Percentiles rank a stretch among this genome's conserved stretches.
These are phyloP conservation scores for Myiagra hebetior DNA, from an alignment of 2,113 vertebrate species.

Conservation along the genomic window DNA sequence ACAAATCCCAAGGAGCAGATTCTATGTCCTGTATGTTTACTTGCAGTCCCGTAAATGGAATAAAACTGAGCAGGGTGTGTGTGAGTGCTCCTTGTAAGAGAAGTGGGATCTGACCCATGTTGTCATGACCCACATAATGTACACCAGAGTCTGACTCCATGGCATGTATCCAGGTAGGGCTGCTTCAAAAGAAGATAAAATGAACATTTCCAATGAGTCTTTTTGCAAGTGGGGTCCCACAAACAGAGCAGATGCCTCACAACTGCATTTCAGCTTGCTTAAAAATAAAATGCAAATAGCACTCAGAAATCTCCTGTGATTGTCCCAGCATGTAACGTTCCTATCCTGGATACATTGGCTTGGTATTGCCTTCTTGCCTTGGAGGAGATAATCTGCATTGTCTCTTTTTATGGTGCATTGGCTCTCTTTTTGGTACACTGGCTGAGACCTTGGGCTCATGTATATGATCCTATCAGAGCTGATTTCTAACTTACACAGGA, in stretches of 20 bases:
- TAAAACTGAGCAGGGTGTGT: not conserved
- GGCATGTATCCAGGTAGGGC: not conserved
- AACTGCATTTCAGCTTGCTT: not conserved
- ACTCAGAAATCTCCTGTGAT: not conserved
- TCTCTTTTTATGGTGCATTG: not conserved
- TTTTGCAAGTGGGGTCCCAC: not conserved
- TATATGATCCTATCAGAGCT: not conserved
- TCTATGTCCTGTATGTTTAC: not conserved
- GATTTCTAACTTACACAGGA: not conserved
- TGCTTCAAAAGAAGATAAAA: not conserved
- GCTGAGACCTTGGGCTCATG: not conserved
- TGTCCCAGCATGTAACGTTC: not conserved
- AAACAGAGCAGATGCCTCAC: not conserved
- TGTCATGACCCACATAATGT: not conserved
- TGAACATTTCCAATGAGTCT: not conserved
- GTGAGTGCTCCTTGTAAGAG: not conserved
- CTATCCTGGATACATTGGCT: not conserved
- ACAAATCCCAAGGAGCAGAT: not conserved
- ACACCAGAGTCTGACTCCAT: not conserved
- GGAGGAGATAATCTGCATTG: not conserved
- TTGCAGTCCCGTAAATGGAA: not conserved
- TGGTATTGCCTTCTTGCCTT: not conserved
- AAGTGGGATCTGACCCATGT: not conserved
- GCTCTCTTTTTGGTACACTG: not conserved
- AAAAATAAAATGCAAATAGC: not conserved